Base-by-base conservation (phyloP, 2,797 vertebrate genomes). In the Acridotheres tristis region DNA sequence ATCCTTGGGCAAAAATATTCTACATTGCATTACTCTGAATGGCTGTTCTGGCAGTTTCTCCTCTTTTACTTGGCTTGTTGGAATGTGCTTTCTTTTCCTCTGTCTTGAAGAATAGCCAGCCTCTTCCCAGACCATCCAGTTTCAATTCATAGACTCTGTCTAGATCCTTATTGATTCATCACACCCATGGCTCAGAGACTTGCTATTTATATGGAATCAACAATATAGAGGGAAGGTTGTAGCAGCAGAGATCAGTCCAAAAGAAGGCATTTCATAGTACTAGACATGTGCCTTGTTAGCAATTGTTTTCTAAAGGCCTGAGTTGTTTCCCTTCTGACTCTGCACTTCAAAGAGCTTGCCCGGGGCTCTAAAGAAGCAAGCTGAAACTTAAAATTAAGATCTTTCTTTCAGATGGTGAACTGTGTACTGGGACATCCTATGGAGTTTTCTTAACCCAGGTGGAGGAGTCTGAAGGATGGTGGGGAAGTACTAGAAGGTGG, bases 111-210 rank as follows among this genome's bases (percentile, higher is more conserved):
- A 89, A 79, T 36, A 82, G 54, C 32, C 47, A 73, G 34, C 9
- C 72, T 91, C 79, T 86, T 94, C 68, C 54, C 74, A 87, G 76
- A 54, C 61, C 86, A 86, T 92, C 71, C 71, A 63, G 72, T 81
- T 88, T 95, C 95, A 90, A 12, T 78, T 94, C 93, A 85, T 84
- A 85, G 74, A 51, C 61, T 85, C 61, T 89, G 55, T 96, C 91
- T 95, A 84, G 72, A 53, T 96, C 50, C 71, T 92, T 93, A 96
- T 91, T 95, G 96, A 96, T 96, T 94, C 89, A 96, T 93, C 91
- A 94, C 88, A 58, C 72, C 67, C 59, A 34, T 79, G 79, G 43
- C 83, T 96, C 94, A 90, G 85, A 84, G 62, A 89, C 80, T 96
- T 79, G 48, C 65, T 96, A 61, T 96, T 96, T 94, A 88, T 95